Evolutionary conservation across 2,888 invertebrate genomes (phyloP), one percentile per base, ranked within the genome.

Genomic region (Ophion ellenae): DNA sequence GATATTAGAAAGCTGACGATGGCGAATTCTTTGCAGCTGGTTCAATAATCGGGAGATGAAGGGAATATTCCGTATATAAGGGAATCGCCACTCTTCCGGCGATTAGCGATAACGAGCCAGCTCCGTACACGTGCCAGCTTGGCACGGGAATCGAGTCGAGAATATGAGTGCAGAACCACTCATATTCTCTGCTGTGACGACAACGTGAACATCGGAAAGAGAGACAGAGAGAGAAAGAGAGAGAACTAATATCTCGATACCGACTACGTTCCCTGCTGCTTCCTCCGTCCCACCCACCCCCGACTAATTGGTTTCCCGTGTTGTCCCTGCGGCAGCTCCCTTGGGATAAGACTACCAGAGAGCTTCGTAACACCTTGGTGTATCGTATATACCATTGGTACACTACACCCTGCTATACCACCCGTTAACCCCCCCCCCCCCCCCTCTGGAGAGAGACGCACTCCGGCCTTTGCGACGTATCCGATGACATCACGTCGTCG

Each of bases 291-390:
- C 69, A 24, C 53, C 57, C 53, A 71, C 32, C 71, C 71, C 36
- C 53, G 89, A 91, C 93, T 94, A 94, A 94, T 94, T 94, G 94
- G 92, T 94, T 94, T 94, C 93, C 93, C 93, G 91, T 94, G 94
- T 94, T 91, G 90, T 89, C 83, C 89, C 80, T 80, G 45, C 79
- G 36, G 61, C 88, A 89, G 87, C 92, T 93, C 92, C 91, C 92
- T 87, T 86, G 92, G 93, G 93, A 93, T 93, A 93, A 93, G 91
- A 88, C 86, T 80, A 45, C 66, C 75, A 71, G 82, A 69, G 87
- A 77, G 53, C 24, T 88, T 75, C 87, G 81, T 84, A 85, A 79
- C 85, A 87, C 78, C 83, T 80, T 71, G 40, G 75, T 74, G 64
- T 24, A 70, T 80, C 66, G 40, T 80, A 73, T 79, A 73, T 71